These are phyloP conservation scores for Theristicus caerulescens DNA, from an alignment of 2,113 vertebrate genomes.

Conservation along the genomic window DNA sequence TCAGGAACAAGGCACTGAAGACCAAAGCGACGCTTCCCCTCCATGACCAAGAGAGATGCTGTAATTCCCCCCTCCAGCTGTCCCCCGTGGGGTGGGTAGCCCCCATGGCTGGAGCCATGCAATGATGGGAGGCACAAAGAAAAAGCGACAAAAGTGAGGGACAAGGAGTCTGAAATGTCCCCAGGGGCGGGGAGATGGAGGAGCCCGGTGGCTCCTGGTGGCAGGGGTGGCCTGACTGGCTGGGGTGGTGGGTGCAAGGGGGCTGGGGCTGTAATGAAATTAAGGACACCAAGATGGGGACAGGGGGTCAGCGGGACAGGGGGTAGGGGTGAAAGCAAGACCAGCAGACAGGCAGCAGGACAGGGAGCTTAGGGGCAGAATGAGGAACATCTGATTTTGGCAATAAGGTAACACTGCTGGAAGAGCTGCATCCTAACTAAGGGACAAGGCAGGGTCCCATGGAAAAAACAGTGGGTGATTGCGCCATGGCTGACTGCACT, in stretches of 20 bases:
- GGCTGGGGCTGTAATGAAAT: not conserved
- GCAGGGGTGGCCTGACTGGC: not conserved
- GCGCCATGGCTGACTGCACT: not conserved
- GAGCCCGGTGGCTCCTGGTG: not conserved
- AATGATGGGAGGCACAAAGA: not conserved
- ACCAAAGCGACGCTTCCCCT: accelerated
- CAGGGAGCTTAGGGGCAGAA: not conserved
- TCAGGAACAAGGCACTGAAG: not conserved
- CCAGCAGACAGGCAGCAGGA: not conserved
- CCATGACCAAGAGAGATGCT: not conserved
- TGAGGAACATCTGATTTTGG: not conserved
- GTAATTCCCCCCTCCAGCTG: not conserved
- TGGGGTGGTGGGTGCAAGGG: not conserved
- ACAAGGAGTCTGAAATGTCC: not conserved
- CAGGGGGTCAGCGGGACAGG: not conserved
- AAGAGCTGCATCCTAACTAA: not conserved
- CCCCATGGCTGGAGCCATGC: accelerated
- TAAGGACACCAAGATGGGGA: accelerated
- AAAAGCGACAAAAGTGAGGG: not conserved
- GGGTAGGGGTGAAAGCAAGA: not conserved
- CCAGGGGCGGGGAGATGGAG: not conserved
- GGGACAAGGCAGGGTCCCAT: accelerated
- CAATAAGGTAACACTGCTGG: not conserved
- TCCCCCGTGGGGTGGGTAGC: accelerated
- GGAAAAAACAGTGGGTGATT: accelerated